Evolutionary conservation across 2,113 vertebrate genomes (phyloP).

Genomic region (Syrrhaptes paradoxus): DNA sequence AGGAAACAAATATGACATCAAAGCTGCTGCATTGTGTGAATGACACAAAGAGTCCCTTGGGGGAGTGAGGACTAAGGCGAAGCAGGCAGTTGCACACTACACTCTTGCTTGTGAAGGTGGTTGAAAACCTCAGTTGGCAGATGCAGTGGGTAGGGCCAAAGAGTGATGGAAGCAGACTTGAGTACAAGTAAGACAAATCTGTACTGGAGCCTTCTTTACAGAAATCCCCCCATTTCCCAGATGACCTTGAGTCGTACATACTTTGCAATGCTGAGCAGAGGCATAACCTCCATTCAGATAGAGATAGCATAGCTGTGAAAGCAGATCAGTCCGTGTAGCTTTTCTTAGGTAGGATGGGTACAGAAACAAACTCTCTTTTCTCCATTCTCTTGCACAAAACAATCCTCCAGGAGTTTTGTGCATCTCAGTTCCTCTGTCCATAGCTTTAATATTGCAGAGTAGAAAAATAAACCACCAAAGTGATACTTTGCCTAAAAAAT

Average conservation of each 20-base stretch:
- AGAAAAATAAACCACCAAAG: background rate
- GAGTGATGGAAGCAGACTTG: background rate
- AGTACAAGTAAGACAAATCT: background rate
- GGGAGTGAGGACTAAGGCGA: background rate
- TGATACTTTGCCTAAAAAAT: background rate
- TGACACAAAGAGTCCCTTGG: background rate
- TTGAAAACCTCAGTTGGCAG: background rate
- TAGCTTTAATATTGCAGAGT: background rate
- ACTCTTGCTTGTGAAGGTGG: background rate
- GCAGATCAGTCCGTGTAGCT: background rate
- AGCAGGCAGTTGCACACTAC: no score
- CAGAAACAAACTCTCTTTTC: background rate
- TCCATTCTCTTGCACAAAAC: background rate
- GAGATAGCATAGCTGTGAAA: background rate
- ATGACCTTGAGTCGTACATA: fast-evolving
- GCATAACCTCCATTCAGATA: background rate
- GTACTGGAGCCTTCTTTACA: background rate
- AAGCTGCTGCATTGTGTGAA: background rate
- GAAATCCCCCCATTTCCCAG: background rate
- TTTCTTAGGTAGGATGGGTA: background rate
- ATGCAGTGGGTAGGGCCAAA: background rate
- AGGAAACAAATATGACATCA: background rate
- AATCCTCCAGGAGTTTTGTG: background rate
- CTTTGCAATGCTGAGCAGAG: background rate
- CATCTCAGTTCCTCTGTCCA: background rate